Base-by-base conservation (phyloP, 1,140 invertebrate genomes). In the Trialeurodes vaporariorum region DNA sequence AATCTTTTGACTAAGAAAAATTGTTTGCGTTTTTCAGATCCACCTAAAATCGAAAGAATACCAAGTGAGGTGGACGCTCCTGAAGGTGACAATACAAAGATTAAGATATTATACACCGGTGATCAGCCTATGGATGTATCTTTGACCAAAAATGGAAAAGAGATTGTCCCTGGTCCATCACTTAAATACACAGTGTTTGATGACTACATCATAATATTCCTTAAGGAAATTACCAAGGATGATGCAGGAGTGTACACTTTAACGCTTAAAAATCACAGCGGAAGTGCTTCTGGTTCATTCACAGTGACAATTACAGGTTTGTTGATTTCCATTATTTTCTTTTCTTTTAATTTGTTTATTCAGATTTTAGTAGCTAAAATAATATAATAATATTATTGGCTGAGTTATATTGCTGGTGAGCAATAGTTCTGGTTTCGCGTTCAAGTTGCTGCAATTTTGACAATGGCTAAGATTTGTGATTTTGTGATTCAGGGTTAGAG, bases 101-200 rank as follows among this genome's bases (percentile, higher is more conserved):
- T 98, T 72, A 98, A 98, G 79, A 88, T 96, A 59, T 89, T 88
- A 75, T 96, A 93, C 79, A 86, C 87, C 66, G 93, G 93, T n/a
- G 92, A 94, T 78, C 90, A 93, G 76, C 94, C 95, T 27, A 88
- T 96, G 75, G 87, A 91, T 62, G 87, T 98, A 49, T 86, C 83
- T 2, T 80, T 98, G 25, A 87, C 83, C 63, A 92, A 90, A 73
- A 87, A 95, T 74, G 92, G 92, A n/a, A 80, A 83, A 0, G 89
- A 95, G 73, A 88, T 89, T 1, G 78, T 82, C 0, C 89, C 93
- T 71, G 71, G 69, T 25, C 69, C 71, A 23, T 71, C 71, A 24
- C 84, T 98, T 71, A 97, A 96, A 77, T 94, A 89, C 76, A 95
- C 91, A 0, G 84, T 96, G 1, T 97, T 98, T 79, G 96, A 98